Percentiles rank a stretch among this genome's conserved stretches.
Evolutionary conservation across 2,797 vertebrate species (phyloP).

Genomic region (Antrozous pallidus): DNA sequence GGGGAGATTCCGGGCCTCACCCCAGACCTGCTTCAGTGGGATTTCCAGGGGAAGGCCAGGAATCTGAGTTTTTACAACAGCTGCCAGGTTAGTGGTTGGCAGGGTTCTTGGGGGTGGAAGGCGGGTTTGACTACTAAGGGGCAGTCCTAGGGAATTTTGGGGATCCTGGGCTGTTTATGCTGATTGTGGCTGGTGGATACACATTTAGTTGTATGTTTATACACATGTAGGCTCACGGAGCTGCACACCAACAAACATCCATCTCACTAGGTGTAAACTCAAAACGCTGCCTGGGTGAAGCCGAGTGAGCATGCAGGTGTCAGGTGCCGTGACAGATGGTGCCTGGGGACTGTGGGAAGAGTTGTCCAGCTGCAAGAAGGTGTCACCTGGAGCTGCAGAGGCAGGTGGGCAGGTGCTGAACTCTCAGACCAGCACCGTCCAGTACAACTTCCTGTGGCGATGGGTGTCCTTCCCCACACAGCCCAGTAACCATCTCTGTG

Average conservation of each 20-base stretch:
- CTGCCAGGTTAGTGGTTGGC: conserved; percentile 18
- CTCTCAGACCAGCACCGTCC: not conserved
- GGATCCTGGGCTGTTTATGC: not conserved
- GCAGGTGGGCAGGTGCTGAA: not conserved
- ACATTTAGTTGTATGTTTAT: not conserved
- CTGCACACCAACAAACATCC: not conserved
- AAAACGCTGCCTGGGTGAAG: not conserved
- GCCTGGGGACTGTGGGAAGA: not conserved
- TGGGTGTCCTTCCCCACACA: not conserved
- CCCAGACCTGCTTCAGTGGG: conserved; percentile 53
- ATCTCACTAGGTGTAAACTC: not conserved
- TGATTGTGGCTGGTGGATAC: not conserved
- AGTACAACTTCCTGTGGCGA: not conserved
- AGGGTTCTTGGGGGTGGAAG: not conserved
- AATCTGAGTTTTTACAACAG: conserved; percentile 23
- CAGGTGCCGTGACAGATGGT: not conserved
- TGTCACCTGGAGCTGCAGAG: not conserved
- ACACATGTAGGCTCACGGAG: not conserved
- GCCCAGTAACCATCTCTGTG: not conserved
- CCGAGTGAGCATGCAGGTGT: not conserved
- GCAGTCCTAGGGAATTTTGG: not conserved
- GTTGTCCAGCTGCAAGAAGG: not conserved
- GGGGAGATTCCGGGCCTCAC: conserved; percentile 13
- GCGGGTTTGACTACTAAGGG: not conserved
- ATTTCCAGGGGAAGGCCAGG: conserved; percentile 61